phyloP scores from a whole-genome alignment of 2,113 vertebrate genomes.

The Odontophorus gujanensis region DNA sequence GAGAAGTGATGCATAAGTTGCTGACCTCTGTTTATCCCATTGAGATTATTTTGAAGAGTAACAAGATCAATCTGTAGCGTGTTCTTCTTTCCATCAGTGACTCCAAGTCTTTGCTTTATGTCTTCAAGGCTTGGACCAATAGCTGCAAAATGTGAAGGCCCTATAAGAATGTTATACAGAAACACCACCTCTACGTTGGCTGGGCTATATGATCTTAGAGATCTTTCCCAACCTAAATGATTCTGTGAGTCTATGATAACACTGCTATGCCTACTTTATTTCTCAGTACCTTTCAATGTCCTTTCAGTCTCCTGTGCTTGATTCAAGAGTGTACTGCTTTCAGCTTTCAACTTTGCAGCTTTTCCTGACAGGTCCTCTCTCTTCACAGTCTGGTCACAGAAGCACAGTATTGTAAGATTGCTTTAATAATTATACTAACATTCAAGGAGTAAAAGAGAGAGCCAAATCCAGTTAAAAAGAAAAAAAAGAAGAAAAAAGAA shows the following conservation, averaged over 20 bases:
- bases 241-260: not conserved
- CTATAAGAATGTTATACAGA: not conserved
- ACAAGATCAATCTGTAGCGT: slow-evolving; percentile 78
- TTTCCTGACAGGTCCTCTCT: slow-evolving; percentile 82
- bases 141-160: slow-evolving; percentile 67
- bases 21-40: slow-evolving; percentile 83
- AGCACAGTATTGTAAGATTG: not conserved
- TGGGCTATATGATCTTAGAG: not conserved
- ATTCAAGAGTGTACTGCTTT: slow-evolving; percentile 73
- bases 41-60: slow-evolving; percentile 73
- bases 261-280: not conserved
- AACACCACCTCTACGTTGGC: not conserved
- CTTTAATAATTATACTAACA: not conserved
- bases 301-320: slow-evolving; percentile 74
- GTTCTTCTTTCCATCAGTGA: slow-evolving; percentile 79
- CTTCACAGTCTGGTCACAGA: slow-evolving; percentile 82
- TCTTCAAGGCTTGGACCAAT: slow-evolving; percentile 72
- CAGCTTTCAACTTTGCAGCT: slow-evolving; percentile 82
- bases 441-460: not conserved
- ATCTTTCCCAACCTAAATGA: not conserved
- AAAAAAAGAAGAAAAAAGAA: not conserved
- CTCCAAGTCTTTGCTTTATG: slow-evolving; percentile 78
- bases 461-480: not conserved
- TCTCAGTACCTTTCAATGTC: slow-evolving; percentile 79
- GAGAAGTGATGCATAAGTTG: not conserved